Percentiles rank a stretch among this genome's conserved stretches.
Conservation (phyloP, 2,113 vertebrate genomes). For the Emydocephalus ijimae region DNA sequence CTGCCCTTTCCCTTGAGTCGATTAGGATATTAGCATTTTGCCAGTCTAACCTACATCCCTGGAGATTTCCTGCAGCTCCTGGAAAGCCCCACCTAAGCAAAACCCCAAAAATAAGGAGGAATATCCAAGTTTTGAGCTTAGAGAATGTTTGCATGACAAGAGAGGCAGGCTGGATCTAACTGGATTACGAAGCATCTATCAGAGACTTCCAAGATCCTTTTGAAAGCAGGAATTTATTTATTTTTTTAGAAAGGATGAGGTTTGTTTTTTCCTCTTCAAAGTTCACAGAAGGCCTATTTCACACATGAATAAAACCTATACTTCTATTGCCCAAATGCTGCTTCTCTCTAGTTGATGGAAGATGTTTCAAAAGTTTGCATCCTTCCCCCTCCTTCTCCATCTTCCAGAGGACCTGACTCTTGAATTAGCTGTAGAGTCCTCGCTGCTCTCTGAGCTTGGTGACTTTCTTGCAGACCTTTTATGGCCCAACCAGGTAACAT, state of each 20-base stretch:
- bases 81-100: not conserved
- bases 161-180: too few species aligned
- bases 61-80: not conserved
- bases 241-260: too few species aligned
- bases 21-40: not conserved
- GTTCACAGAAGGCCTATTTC: not conserved
- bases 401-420: not conserved
- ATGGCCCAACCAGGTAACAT: too few species aligned
- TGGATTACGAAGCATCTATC: too few species aligned
- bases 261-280: too few species aligned
- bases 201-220: too few species aligned
- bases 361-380: not conserved
- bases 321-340: not conserved
- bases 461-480: too few species aligned
- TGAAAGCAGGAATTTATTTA: too few species aligned
- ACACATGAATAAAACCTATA: not conserved
- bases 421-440: not conserved
- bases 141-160: not conserved
- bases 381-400: too few species aligned
- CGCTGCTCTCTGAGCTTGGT: too few species aligned
- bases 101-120: not conserved
- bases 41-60: not conserved
- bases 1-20: not conserved
- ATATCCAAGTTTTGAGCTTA: not conserved
- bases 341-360: not conserved